Base-by-base conservation (phyloP, 2,888 invertebrate genomes). In the Acanthosepion pharaonis region DNA sequence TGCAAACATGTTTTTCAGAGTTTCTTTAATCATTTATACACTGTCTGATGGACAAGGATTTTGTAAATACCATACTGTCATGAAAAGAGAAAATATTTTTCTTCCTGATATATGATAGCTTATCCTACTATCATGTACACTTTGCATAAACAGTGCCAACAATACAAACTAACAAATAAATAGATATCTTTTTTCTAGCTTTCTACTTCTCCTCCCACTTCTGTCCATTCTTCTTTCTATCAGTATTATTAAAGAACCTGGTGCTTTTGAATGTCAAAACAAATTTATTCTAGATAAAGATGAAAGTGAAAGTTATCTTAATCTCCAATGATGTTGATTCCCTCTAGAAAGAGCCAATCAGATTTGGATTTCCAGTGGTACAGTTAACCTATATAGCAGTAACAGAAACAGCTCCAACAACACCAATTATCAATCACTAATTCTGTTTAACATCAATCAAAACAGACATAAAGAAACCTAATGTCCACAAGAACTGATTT, bases 351-450 rank as follows among this genome's bases (percentile, higher is more conserved):
- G n/a, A 78, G 78, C 78, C 78, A 78, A 78, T 78, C 78, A 78
- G 78, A 78, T 33, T n/a, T 11, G 78, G 5, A n/a, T 78, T 33
- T 78, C n/a, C n/a, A 33, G 78, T 33, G 6, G 78, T 33, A 33
- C 18, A 15, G 15, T n/a, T 33, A 15, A 3, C 23, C 78, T 78
- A 11, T 18, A n/a, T n/a, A 78, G 9, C 78, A 33, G 11, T 33
- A 78, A 78, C 9, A 33, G 78, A 78, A 78, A 33, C 78, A n/a
- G 15, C n/a, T 33, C n/a, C 78, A n/a, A 78, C 78, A 78, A 78
- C 78, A n/a, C 78, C 33, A 78, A 78, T 78, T 78, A 78, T 78
- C 78, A 78, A 78, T 78, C 78, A n/a, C 78, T 78, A 78, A 78
- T 78, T 78, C 78, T 11, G 78, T 78, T 78, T 78, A 33, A n/a